Percentiles rank a stretch among this genome's conserved stretches.
Conservation (phyloP, 2,888 invertebrate species). For the Lordiphosa fenestrarum region DNA sequence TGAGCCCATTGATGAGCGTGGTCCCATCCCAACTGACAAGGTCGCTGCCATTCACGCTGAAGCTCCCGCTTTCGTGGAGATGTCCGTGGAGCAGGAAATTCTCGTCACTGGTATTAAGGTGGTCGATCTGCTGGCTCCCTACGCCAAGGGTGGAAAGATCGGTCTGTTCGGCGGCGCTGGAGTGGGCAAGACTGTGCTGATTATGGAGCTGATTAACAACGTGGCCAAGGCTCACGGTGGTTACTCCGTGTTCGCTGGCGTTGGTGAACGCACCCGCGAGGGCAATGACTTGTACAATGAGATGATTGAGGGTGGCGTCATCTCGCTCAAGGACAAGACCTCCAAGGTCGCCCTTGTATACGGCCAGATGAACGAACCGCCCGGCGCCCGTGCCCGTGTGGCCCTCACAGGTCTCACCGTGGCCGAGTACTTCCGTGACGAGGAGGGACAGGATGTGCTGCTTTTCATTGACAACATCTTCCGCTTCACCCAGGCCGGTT, state of each 20-base stretch:
- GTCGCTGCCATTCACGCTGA: slow-evolving; percentile 92
- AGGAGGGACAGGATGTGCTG: slow-evolving; percentile 95
- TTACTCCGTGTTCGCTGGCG: slow-evolving; percentile 97
- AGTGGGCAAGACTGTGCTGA: slow-evolving; percentile 96
- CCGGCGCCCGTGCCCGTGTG: slow-evolving; percentile 96
- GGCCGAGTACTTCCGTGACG: slow-evolving; percentile 96
- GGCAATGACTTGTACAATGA: slow-evolving; percentile 97
- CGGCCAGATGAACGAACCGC: slow-evolving; percentile 98
- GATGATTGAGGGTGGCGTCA: slow-evolving; percentile 96
- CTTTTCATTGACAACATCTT: slow-evolving; percentile 98
- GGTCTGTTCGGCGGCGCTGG: slow-evolving; percentile 96
- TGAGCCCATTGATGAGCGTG: slow-evolving; percentile 91
- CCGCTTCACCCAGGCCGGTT: slow-evolving; percentile 95
- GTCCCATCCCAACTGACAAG: slow-evolving; percentile 90
- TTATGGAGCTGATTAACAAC: slow-evolving; percentile 98
- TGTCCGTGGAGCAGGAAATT: slow-evolving; percentile 95
- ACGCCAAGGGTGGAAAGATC: slow-evolving; percentile 96
- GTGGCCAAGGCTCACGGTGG: slow-evolving; percentile 97
- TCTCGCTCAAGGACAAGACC: slow-evolving; percentile 92
- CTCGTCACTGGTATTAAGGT: slow-evolving; percentile 95
- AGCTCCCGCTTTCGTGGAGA: slow-evolving; percentile 94
- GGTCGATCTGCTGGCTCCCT: slow-evolving; percentile 94
- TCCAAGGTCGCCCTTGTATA: slow-evolving; percentile 94
- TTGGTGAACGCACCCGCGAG: slow-evolving; percentile 97
- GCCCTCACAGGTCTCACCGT: slow-evolving; percentile 95